Evolutionary conservation across 2,888 invertebrate genomes (phyloP).

Genomic region (Acanthosepion esculentum): DNA sequence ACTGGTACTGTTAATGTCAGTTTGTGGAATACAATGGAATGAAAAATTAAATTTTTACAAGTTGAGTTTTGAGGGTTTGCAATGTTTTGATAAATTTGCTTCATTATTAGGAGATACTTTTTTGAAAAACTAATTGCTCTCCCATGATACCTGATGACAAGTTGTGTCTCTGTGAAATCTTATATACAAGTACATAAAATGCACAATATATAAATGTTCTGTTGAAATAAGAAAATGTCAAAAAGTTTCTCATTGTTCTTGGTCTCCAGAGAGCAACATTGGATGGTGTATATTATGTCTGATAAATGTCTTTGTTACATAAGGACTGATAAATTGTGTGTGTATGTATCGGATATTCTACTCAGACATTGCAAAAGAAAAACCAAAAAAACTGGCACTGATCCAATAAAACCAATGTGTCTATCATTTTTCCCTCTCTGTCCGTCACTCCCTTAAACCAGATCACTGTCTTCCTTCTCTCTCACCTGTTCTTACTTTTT

Average conservation of each 20-base stretch:
- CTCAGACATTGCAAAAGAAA: neutral
- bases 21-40: too few relatives aligned
- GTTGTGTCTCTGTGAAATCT: too few relatives aligned
- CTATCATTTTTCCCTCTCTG: neutral
- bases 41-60: too few relatives aligned
- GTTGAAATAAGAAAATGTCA: neutral
- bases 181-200: neutral
- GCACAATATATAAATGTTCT: neutral
- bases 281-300: neutral
- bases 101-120: too few relatives aligned
- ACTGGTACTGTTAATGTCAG: too few relatives aligned
- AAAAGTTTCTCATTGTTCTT: neutral
- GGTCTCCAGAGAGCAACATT: neutral
- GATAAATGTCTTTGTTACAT: neutral
- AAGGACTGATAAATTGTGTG: neutral
- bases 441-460: neutral
- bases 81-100: too few relatives aligned
- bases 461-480: neutral
- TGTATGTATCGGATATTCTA: too few relatives aligned
- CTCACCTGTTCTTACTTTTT: neutral
- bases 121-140: too few relatives aligned
- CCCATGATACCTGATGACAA: too few relatives aligned
- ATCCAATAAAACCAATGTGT: neutral
- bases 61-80: too few relatives aligned
- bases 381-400: neutral